phyloP scores from a whole-genome alignment of 2,797 vertebrate genomes.

The Trichosurus vulpecula region DNA sequence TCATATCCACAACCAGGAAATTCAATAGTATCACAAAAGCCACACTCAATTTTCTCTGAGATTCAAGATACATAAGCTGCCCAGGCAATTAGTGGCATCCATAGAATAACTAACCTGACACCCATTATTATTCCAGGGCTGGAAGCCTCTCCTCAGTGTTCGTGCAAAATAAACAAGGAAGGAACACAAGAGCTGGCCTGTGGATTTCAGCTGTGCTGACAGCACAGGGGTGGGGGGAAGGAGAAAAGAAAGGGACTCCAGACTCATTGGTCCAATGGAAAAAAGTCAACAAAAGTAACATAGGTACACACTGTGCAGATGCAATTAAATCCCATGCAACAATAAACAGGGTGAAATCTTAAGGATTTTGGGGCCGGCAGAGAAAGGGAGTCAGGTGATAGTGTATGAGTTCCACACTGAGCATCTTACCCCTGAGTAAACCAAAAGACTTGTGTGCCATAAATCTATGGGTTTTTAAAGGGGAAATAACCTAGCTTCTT shows the following conservation, averaged over 20 bases:
- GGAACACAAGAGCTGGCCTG: neutral
- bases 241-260: neutral
- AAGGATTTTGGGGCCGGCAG: neutral
- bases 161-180: neutral
- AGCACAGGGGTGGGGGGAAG: neutral
- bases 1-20: conserved; percentile 71
- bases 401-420: neutral
- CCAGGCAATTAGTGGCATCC: conserved; percentile 64
- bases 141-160: neutral
- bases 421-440: neutral
- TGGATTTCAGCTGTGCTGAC: neutral
- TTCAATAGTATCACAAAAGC: conserved; percentile 73
- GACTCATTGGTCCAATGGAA: neutral
- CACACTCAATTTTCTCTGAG: conserved; percentile 58
- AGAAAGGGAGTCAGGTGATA: neutral
- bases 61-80: conserved; percentile 27
- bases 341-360: neutral
- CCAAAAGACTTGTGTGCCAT: neutral
- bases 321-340: neutral
- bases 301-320: neutral
- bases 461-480: neutral
- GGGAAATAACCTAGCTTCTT: neutral
- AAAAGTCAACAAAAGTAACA: neutral
- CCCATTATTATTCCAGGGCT: neutral
- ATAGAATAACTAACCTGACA: conserved; percentile 30